phyloP scores from a whole-genome alignment of 1,140 invertebrate genomes.

The Propsilocerus akamusi region DNA sequence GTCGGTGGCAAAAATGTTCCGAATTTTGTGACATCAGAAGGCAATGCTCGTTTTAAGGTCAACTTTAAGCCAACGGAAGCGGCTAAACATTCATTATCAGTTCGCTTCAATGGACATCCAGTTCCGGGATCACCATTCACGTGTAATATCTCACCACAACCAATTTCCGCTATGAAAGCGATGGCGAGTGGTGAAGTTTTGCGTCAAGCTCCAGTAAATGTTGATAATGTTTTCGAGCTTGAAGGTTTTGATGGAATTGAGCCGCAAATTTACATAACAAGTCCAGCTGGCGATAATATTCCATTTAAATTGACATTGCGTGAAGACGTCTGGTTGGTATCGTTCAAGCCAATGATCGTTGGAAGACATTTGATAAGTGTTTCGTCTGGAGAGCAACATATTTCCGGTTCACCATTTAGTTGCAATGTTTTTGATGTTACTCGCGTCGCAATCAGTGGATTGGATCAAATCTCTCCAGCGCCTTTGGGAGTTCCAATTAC shows the following conservation, averaged over 20 bases:
- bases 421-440: constrained; percentile 86
- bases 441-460: constrained; percentile 61
- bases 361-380: constrained; percentile 71
- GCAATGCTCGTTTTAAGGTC: constrained; percentile 87
- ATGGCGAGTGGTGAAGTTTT: constrained; percentile 35
- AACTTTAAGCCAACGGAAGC: constrained; percentile 94
- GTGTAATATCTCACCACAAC: constrained; percentile 44
- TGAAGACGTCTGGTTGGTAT: constrained; percentile 48
- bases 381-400: constrained; percentile 58
- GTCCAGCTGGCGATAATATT: constrained; percentile 57
- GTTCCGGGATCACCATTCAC: constrained; percentile 85
- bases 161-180: constrained; percentile 24
- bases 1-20: constrained; percentile 96
- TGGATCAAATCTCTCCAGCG: constrained; percentile 36
- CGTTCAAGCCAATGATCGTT: constrained; percentile 66
- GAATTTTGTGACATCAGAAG: constrained; percentile 94
- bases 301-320: constrained; percentile 38
- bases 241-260: constrained; percentile 29
- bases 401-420: constrained; percentile 78
- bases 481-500: constrained; percentile 68
- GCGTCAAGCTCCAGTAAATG: constrained; percentile 32
- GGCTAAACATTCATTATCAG: constrained; percentile 69
- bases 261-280: constrained; percentile 50
- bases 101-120: constrained; percentile 90
- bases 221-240: constrained; percentile 22